Percentiles rank a stretch among this genome's conserved stretches.
Conservation (phyloP, 2,888 invertebrate species). For the Stegophylla sp. region DNA sequence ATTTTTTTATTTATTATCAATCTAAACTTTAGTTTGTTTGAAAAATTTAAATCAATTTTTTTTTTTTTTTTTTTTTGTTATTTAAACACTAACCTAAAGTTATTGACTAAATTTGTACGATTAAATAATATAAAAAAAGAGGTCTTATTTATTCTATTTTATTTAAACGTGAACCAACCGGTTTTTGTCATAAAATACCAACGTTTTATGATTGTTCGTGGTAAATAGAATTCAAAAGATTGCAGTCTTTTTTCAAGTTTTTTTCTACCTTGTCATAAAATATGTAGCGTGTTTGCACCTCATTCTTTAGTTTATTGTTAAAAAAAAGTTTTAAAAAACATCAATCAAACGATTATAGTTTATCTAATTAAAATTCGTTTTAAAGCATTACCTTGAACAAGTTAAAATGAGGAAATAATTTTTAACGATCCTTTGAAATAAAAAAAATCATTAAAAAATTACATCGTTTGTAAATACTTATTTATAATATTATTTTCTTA, state of each 20-base stretch:
- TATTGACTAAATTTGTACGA: too few species aligned
- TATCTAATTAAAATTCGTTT: constrained; percentile 27
- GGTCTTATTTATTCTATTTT: background rate
- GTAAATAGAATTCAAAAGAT: background rate
- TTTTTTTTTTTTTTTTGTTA: too few species aligned
- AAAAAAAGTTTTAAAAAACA: constrained; percentile 20
- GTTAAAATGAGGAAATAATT: background rate
- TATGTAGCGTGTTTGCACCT: constrained; percentile 3
- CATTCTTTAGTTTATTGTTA: constrained; percentile 17
- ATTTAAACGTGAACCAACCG: background rate
- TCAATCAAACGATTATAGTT: constrained; percentile 9
- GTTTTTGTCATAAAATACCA: background rate
- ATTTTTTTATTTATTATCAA: too few species aligned
- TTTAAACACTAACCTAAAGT: too few species aligned
- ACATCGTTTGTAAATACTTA: too few species aligned
- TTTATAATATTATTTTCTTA: too few species aligned
- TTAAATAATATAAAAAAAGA: background rate
- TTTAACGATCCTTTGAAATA: too few species aligned
- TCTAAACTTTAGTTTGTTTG: too few species aligned
- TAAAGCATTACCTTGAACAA: background rate
- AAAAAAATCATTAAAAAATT: too few species aligned
- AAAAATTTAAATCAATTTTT: too few species aligned
- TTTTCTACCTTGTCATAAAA: background rate
- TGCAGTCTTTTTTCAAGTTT: background rate
- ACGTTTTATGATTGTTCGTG: background rate